Percentiles rank a stretch among this genome's conserved stretches.
These are phyloP conservation scores for Acanthaster planci DNA, from an alignment of 35 echinoderm and acorn worm genomes.

Conservation along the genomic window DNA sequence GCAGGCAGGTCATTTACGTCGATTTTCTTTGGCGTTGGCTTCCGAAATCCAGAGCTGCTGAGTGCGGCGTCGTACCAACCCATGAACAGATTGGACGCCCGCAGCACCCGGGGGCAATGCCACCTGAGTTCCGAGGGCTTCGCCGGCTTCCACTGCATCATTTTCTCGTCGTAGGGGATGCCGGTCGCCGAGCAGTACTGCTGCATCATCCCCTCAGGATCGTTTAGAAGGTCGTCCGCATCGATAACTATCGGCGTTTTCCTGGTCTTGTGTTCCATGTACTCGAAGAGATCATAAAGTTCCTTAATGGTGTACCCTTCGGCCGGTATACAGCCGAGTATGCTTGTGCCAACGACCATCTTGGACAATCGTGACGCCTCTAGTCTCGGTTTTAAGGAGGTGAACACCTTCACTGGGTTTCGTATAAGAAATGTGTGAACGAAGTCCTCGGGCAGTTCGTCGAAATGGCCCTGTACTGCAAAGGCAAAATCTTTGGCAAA, in stretches of 20 bases:
- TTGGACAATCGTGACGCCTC: slow-evolving; percentile 25
- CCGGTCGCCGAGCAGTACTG: slow-evolving; percentile 65
- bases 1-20: not conserved
- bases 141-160: slow-evolving; percentile 64
- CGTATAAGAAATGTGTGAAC: slow-evolving; percentile 54
- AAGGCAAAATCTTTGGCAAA: slow-evolving; percentile 56
- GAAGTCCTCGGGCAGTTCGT: slow-evolving; percentile 42
- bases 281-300: slow-evolving; percentile 54
- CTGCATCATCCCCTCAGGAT: slow-evolving; percentile 56
- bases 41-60: slow-evolving; percentile 33
- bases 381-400: slow-evolving; percentile 32
- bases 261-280: slow-evolving; percentile 38
- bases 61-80: slow-evolving; percentile 45
- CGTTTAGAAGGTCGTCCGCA: slow-evolving; percentile 60
- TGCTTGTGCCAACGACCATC: slow-evolving; percentile 14
- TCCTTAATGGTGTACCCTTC: slow-evolving; percentile 44
- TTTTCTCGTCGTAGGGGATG: slow-evolving; percentile 52
- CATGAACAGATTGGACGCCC: slow-evolving; percentile 8
- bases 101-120: slow-evolving; percentile 12
- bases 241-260: slow-evolving; percentile 67
- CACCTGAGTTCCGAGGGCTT: not conserved
- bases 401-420: slow-evolving; percentile 52
- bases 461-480: slow-evolving; percentile 29
- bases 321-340: slow-evolving; percentile 1
- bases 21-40: not conserved